Evolutionary conservation across 1,140 invertebrate genomes (phyloP).

Genomic region (Calycopis cecrops): DNA sequence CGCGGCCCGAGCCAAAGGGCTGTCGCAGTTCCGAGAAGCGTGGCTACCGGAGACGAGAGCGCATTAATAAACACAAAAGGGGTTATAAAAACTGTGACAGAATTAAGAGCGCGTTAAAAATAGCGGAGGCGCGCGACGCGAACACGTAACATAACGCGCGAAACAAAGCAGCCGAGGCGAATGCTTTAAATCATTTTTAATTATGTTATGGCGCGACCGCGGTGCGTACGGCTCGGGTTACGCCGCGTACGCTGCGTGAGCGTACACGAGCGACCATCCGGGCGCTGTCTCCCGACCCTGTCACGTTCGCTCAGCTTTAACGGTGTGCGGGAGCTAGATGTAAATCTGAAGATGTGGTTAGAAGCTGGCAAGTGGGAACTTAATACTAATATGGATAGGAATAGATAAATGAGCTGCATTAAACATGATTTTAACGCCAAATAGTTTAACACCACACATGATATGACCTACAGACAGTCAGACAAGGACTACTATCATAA

Average conservation of each 20-base stretch:
- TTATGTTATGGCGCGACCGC: constrained; percentile 69
- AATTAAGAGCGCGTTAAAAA: constrained; percentile 71
- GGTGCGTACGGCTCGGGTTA: constrained; percentile 51
- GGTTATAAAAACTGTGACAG: constrained; percentile 72
- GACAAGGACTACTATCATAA: no score
- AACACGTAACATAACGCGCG: constrained; percentile 73
- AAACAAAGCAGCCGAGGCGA: constrained; percentile 74
- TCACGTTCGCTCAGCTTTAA: no score
- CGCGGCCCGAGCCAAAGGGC: constrained; percentile 41
- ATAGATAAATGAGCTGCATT: no score
- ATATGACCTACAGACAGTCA: no score
- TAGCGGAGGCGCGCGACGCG: constrained; percentile 54
- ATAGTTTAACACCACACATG: no score
- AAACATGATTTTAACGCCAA: no score
- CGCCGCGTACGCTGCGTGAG: constrained; percentile 36
- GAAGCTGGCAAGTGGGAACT: no score
- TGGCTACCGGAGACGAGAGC: constrained; percentile 68
- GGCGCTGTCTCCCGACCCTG: no score
- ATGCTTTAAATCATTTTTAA: constrained; percentile 75
- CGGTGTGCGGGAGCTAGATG: no score
- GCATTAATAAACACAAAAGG: constrained; percentile 70
- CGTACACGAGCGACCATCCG: neutral
- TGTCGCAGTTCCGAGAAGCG: constrained; percentile 65
- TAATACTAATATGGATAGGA: no score
- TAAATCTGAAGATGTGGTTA: no score